Conservation (phyloP, 92 coral and sea anemone genomes). For the Actinostola sp. region DNA sequence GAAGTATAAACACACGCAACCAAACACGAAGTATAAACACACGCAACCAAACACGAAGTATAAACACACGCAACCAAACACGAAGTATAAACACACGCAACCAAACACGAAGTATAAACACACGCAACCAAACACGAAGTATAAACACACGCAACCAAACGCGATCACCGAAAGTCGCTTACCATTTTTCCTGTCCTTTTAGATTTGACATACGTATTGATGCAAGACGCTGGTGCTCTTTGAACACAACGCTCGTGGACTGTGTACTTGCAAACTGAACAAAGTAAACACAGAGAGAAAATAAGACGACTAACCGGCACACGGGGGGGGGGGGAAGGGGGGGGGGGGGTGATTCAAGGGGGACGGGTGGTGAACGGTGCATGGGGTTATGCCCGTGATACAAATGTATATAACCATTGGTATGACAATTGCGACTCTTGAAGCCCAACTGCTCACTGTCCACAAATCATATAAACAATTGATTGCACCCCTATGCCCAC, state of each 20-base stretch:
- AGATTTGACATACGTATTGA: slow-evolving; percentile 94
- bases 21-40: neutral
- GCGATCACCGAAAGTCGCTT: slow-evolving; percentile 7
- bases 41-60: neutral
- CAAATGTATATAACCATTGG: no score
- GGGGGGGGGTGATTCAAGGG: no score
- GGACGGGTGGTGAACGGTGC: no score
- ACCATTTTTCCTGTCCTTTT: slow-evolving; percentile 94
- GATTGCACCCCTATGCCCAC: neutral
- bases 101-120: neutral
- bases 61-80: neutral
- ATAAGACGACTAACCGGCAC: no score
- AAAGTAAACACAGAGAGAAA: no score
- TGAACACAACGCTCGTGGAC: slow-evolving; percentile 99
- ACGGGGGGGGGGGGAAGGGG: no score
- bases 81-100: neutral
- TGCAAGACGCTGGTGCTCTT: slow-evolving; percentile 97
- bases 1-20: neutral
- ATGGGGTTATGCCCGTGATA: no score
- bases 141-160: neutral
- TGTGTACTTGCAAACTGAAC: slow-evolving; percentile 92
- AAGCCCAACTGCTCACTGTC: no score
- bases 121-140: neutral
- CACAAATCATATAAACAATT: no score
- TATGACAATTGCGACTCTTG: no score